Base-by-base conservation (phyloP, 2,113 vertebrate genomes). In the Chaenogobius annularis region DNA sequence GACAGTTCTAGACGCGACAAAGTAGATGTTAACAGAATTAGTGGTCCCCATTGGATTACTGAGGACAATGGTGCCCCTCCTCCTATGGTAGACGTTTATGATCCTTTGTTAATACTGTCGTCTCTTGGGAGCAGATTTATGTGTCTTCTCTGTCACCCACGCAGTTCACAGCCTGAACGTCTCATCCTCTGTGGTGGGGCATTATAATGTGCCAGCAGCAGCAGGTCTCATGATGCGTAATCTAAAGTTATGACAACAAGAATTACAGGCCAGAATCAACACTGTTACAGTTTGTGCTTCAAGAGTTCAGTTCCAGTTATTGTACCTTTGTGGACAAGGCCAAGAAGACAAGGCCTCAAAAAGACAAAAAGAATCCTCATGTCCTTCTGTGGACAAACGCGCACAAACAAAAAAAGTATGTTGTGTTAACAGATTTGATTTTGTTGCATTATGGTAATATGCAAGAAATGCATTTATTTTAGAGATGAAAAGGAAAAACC, bases 191-290 rank as follows among this genome's bases (percentile, higher is more conserved):
- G 65, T 10, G n/a, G 54, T 48, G 14, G 54, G 54, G 68, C 68
- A 77, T 74, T 68, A 66, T 46, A 64, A 74, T 68, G 11, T 78
- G 63, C 72, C 81, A 68, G 78, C 50, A 68, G 78, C 50, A 67
- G 69, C 59, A 72, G 74, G 31, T 74, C 71, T 85, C 70, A 73
- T 83, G 87, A 86, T 79, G 89, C 89, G 81, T 90, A 85, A 85
- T 58, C 69, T 56, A 31, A 88, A 87, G 89, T 81, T 90, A 86
- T 86, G 66, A 87, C 85, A 90, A 74, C 87, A 88, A 85, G 84
- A 87, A 82, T 71, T 75, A 68, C 77, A 81, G 75, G 69, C 13
- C 77, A 82, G 77, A 88, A 72, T 85, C 83, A 87, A 86, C 87
- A 88, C 50, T 75, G 78, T 71, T 85, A 76, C 79, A 73, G 80